Percentiles rank a stretch among this genome's conserved stretches.
Conservation (phyloP, 2,113 vertebrate genomes). For the Montifringilla adamsi region DNA sequence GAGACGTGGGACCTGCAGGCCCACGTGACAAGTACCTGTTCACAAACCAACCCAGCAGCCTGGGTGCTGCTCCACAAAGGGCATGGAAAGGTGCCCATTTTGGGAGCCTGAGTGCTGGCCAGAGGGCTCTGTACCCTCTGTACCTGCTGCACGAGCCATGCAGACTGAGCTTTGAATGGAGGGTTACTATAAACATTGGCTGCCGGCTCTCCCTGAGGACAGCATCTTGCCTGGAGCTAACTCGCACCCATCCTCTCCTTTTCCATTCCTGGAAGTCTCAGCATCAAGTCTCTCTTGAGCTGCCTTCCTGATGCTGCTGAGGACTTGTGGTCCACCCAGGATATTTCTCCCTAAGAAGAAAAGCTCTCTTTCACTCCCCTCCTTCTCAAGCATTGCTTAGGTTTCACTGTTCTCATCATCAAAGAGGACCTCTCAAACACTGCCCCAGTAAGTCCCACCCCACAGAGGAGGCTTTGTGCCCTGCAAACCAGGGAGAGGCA, state of each 20-base stretch:
- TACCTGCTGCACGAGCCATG: background rate
- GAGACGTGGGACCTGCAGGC: background rate
- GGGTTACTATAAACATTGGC: background rate
- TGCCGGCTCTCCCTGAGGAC: background rate
- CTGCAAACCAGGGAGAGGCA: background rate
- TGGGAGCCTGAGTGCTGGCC: background rate
- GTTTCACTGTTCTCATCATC: background rate
- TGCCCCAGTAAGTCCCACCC: background rate
- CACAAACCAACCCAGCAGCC: background rate
- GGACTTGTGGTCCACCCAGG: background rate
- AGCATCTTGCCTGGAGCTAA: background rate
- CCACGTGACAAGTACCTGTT: background rate
- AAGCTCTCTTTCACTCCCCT: background rate
- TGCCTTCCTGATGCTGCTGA: background rate
- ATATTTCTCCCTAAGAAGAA: background rate
- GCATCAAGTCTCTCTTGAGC: background rate
- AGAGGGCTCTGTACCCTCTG: background rate
- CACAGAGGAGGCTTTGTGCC: background rate
- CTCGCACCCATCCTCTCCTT: background rate
- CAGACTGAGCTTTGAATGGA: background rate
- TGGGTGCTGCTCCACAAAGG: background rate
- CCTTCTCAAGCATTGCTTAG: background rate
- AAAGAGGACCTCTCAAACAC: background rate
- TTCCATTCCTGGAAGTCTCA: background rate
- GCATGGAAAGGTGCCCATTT: background rate